Percentiles rank a stretch among this genome's conserved stretches.
phyloP scores from a whole-genome alignment of 2,113 vertebrate genomes.

The Indicator indicator region DNA sequence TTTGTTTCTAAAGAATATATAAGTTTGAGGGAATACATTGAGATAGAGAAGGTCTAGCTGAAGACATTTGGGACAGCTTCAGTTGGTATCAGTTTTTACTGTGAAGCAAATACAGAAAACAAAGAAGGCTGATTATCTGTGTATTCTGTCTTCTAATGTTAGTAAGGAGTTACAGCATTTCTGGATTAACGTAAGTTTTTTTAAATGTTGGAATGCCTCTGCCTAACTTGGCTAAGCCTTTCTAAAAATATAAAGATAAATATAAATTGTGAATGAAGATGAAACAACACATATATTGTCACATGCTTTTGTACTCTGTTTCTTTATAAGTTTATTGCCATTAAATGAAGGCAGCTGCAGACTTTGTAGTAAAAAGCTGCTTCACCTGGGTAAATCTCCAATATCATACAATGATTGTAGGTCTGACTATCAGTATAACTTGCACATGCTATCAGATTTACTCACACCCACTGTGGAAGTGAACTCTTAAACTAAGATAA shows the following conservation, averaged over 20 bases:
- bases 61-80: background rate
- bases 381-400: background rate
- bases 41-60: background rate
- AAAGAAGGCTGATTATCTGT: background rate
- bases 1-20: background rate
- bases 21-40: background rate
- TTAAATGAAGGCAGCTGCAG: background rate
- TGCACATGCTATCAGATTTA: background rate
- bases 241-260: constrained; percentile 9
- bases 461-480: fast-evolving
- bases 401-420: background rate
- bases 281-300: background rate
- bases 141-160: background rate
- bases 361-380: background rate
- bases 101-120: background rate
- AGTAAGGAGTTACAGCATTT: background rate
- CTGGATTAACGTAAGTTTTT: constrained; percentile 14
- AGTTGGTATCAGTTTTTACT: background rate
- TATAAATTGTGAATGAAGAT: background rate
- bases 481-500: background rate
- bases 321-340: background rate
- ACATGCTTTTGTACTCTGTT: background rate
- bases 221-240: background rate
- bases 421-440: background rate
- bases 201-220: background rate